These are phyloP conservation scores for Oreochromis niloticus DNA, from an alignment of 2,113 vertebrate species.

Conservation along the genomic window DNA sequence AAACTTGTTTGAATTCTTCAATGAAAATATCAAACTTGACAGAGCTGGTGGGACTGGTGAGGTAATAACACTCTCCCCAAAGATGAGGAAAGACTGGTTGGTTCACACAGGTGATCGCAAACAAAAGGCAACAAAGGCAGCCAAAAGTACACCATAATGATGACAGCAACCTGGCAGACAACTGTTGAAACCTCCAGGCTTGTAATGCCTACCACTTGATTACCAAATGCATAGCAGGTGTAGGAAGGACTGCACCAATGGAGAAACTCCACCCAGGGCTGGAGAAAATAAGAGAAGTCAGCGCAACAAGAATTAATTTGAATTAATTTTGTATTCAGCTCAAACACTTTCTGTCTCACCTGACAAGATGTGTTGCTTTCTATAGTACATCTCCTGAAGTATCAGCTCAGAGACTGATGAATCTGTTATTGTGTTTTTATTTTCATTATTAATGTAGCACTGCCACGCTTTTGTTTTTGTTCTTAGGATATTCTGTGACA, in stretches of 20 bases:
- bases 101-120: too few species aligned
- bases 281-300: neutral
- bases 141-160: too few species aligned
- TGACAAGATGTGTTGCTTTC: neutral
- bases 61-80: too few species aligned
- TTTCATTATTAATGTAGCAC: neutral
- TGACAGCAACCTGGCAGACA: too few species aligned
- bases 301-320: neutral
- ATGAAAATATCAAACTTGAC: too few species aligned
- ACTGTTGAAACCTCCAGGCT: neutral
- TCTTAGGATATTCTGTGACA: neutral
- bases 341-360: neutral
- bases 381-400: neutral
- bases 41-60: too few species aligned
- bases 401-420: neutral
- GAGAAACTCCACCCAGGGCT: neutral
- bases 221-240: neutral
- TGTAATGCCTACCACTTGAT: neutral
- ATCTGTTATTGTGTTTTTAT: neutral
- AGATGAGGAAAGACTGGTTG: too few species aligned
- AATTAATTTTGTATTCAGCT: neutral
- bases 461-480: neutral
- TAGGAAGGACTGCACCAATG: neutral
- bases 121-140: too few species aligned
- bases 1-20: too few species aligned